Base-by-base conservation (phyloP, 2,888 invertebrate species). In the Crossocerus cetratus region DNA sequence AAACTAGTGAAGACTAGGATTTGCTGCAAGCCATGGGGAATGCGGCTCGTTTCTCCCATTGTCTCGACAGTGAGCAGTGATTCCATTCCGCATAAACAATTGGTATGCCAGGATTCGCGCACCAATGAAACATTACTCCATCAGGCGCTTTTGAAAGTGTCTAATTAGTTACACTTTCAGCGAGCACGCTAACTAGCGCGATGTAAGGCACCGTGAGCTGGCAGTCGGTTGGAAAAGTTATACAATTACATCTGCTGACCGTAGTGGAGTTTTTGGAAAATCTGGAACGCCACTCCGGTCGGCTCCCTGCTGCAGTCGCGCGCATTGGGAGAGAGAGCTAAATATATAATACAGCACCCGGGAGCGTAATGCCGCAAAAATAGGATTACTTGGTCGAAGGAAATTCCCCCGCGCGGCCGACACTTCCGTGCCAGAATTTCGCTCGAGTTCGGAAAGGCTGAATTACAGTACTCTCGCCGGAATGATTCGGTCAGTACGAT, bases 131-230 rank as follows among this genome's bases (percentile, higher is more conserved):
- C 81, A 57, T 61, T 76, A 71, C 71, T 73, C 68, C 81, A 69
- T 69, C 65, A 69, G 78, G 64, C 72, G 74, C 81, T 81, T 81
- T 81, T 82, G 81, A 81, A 81, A 81, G 68, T 73, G 69, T 69
- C 79, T 81, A 81, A 81, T 81, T 81, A 81, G 81, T 81, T 81
- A 79, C 79, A 81, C 81, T 81, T 81, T 81, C 81, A 77, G 66
- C 59, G 72, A 73, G 78, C 71, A 65, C 59, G 59, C 73, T 76
- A 80, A 74, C 74, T 81, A 54, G 80, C 78, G 53, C 74, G 78
- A 58, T 66, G 68, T 73, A 16, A 49, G 49, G 49, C n/a, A 16
- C 4, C 0, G 14, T 49, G 2, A 1, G 49, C n/a, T 13, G 1
- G 2, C 14, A n/a, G 49, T 8, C 8, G 16, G 14, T 14, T 16